Percentiles rank a stretch among this genome's conserved stretches.
These are phyloP conservation scores for Tigriopus japonicus DNA, from an alignment of 1,140 invertebrate genomes.

Conservation along the genomic window DNA sequence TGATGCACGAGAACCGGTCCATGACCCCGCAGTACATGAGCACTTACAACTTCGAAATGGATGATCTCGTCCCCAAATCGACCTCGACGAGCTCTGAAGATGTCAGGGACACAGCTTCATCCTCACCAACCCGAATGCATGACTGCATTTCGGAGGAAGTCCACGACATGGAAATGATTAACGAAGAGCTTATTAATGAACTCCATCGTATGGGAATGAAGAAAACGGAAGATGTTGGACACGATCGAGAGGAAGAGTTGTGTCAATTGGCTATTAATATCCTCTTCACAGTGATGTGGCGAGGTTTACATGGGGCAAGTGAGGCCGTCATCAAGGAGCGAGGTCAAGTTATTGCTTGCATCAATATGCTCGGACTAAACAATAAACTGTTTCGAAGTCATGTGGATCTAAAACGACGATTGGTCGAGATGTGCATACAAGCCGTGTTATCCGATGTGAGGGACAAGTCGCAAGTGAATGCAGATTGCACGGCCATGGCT, in stretches of 20 bases:
- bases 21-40: not conserved
- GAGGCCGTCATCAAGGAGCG: constrained; percentile 26
- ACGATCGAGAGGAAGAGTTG: constrained; percentile 34
- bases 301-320: constrained; percentile 36
- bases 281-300: constrained; percentile 39
- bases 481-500: constrained; percentile 30
- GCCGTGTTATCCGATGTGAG: constrained; percentile 36
- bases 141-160: not conserved
- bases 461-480: constrained; percentile 27
- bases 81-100: not conserved
- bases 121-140: not conserved
- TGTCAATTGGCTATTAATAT: constrained; percentile 37
- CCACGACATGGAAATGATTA: not conserved
- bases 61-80: not conserved
- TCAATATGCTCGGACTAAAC: constrained; percentile 37
- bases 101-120: not conserved
- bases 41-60: not conserved
- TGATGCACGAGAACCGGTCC: not conserved
- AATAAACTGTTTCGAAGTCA: constrained; percentile 37
- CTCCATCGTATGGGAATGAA: not conserved
- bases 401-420: constrained; percentile 34
- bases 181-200: not conserved
- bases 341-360: constrained; percentile 38
- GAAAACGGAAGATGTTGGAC: constrained; percentile 18
- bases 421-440: constrained; percentile 39